phyloP scores from a whole-genome alignment of 2,113 vertebrate species.

The Hippopotamus amphibius region DNA sequence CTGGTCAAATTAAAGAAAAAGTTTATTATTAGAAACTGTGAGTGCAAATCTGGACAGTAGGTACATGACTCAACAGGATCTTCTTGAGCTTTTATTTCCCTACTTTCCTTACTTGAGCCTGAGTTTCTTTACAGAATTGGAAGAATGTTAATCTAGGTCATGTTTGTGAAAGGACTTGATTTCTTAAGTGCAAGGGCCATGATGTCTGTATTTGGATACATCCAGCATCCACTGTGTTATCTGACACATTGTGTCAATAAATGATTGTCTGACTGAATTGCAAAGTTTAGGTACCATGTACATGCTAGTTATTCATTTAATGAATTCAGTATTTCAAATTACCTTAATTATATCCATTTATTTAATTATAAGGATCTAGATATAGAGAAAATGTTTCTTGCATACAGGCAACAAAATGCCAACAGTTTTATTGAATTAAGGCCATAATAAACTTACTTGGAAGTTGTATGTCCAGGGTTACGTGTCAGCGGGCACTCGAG shows the following conservation, averaged over 20 bases:
- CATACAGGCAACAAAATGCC: not conserved
- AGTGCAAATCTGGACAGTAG: not conserved
- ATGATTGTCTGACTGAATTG: not conserved
- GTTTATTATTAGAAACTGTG: slow-evolving; percentile 35
- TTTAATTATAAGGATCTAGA: not conserved
- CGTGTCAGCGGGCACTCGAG: not conserved
- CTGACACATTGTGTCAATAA: not conserved
- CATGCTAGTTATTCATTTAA: not conserved
- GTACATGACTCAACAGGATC: not conserved
- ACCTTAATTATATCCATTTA: not conserved
- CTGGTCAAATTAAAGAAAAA: not conserved
- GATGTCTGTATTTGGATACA: not conserved
- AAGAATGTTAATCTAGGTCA: not conserved
- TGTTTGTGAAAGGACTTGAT: not conserved
- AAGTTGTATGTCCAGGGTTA: not conserved
- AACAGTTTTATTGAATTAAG: not conserved
- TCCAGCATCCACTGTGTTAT: not conserved
- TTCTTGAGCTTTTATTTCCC: not conserved
- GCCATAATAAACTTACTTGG: not conserved
- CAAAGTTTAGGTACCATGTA: not conserved
- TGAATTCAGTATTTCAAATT: not conserved
- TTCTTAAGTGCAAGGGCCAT: not conserved
- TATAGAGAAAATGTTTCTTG: not conserved
- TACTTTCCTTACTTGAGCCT: not conserved
- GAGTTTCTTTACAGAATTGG: not conserved